These are phyloP conservation scores for Omphaloscelis lunosa DNA, from an alignment of 2,888 invertebrate species.

Conservation along the genomic window DNA sequence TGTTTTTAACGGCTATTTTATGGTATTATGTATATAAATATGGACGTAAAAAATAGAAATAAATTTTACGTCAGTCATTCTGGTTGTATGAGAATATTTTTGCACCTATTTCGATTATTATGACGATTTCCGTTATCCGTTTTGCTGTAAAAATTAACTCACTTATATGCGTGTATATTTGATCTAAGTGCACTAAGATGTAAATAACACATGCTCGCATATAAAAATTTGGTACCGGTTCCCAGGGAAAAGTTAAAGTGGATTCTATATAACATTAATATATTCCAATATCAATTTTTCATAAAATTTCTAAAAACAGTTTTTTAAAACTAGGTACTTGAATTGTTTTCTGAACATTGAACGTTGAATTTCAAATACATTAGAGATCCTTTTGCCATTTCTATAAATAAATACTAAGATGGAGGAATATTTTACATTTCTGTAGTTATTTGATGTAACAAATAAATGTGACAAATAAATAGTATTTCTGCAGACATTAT, in stretches of 20 bases:
- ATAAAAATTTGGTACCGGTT: background rate
- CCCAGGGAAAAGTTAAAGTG: constrained; percentile 27
- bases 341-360: constrained; percentile 37
- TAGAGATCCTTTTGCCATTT: constrained; percentile 6
- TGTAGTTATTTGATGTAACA: background rate
- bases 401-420: constrained; percentile 8
- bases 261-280: constrained; percentile 39
- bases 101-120: constrained; percentile 29
- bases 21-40: constrained; percentile 52
- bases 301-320: constrained; percentile 37
- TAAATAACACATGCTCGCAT: background rate
- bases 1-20: constrained; percentile 55
- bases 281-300: constrained; percentile 38
- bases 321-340: constrained; percentile 39
- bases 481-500: background rate
- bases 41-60: constrained; percentile 56
- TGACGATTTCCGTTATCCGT: background rate
- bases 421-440: background rate
- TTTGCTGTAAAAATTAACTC: constrained; percentile 33
- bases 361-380: constrained; percentile 14
- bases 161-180: background rate
- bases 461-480: too few species aligned
- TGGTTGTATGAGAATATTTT: constrained; percentile 31
- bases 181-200: background rate
- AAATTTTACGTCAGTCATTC: constrained; percentile 49